Base-by-base conservation (phyloP, 2,888 invertebrate species). In the Digitonthophagus gazella region DNA sequence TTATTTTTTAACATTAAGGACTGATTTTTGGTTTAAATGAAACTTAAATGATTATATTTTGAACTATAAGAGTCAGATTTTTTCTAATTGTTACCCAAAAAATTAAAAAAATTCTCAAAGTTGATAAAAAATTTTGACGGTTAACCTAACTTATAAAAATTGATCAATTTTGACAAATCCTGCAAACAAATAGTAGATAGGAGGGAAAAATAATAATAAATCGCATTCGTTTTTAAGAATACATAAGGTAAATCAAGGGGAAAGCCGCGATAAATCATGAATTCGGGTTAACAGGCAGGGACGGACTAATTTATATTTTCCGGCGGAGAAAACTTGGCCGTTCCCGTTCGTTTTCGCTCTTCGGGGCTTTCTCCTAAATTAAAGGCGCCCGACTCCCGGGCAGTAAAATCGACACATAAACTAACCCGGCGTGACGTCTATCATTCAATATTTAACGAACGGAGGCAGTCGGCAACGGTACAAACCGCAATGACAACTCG, bases 351-450 rank as follows among this genome's bases (percentile, higher is more conserved):
- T 19, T 18, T 67, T 16, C 58, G 58, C 67, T 19, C 56, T 19
- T 44, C 67, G 18, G 61, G 63, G 70, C 70, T 70, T 68, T 70
- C 70, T 68, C 63, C 70, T 70, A 70, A 70, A 70, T 70, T 68
- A 70, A 70, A 70, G 70, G 64, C 20, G 57, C 57, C 65, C 64
- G 61, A 28, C 64, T 15, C 20, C 54, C 8, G 65, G 11, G 65
- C 61, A 19, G 61, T 18, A 64, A 44, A 22, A 67, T 65, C 65
- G 66, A 65, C 70, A 66, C 67, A 69, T 69, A 69, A 68, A 70
- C 68, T 68, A 70, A 70, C 70, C 68, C 56, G 54, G 68, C 66
- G 63, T 65, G 67, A 70, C 67, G 67, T 58, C 61, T 61, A 68
- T 66, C 67, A 70, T 70, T 68, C 66, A 70, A 70, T 70, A 70